These are phyloP conservation scores for Erithacus rubecula DNA, from an alignment of 2,797 vertebrate genomes.

Conservation along the genomic window DNA sequence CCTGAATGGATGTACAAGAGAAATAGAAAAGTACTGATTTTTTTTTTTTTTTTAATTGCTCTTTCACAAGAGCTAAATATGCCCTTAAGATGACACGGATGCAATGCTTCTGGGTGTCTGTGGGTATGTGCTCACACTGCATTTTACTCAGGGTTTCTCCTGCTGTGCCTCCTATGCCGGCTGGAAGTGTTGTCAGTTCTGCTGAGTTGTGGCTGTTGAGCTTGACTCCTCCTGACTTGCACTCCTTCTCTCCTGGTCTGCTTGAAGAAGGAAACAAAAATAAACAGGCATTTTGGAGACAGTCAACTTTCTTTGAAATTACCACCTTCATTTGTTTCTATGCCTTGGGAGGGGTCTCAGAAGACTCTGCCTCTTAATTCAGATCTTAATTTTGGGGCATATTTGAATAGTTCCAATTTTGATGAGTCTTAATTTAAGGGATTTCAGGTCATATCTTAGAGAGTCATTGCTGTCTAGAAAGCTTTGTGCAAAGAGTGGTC, in stretches of 20 bases:
- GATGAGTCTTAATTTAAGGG: background rate
- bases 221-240: background rate
- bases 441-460: background rate
- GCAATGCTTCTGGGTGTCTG: background rate
- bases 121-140: background rate
- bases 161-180: background rate
- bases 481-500: background rate
- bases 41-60: background rate
- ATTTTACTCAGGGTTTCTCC: background rate
- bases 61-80: background rate
- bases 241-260: background rate
- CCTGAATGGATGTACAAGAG: background rate
- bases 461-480: background rate
- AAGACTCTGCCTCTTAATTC: background rate
- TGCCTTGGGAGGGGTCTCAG: background rate
- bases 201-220: background rate
- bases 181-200: background rate
- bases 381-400: background rate
- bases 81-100: background rate
- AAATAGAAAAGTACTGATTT: background rate
- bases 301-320: background rate
- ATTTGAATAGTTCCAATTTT: background rate
- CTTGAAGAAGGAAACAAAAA: background rate
- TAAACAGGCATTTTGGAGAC: background rate
- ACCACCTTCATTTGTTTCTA: background rate